A percentile compares a stretch with the other conserved stretches of the same genome.
These are phyloP conservation scores for Magallana nippona DNA, from an alignment of 2,888 invertebrate genomes.

Conservation along the genomic window DNA sequence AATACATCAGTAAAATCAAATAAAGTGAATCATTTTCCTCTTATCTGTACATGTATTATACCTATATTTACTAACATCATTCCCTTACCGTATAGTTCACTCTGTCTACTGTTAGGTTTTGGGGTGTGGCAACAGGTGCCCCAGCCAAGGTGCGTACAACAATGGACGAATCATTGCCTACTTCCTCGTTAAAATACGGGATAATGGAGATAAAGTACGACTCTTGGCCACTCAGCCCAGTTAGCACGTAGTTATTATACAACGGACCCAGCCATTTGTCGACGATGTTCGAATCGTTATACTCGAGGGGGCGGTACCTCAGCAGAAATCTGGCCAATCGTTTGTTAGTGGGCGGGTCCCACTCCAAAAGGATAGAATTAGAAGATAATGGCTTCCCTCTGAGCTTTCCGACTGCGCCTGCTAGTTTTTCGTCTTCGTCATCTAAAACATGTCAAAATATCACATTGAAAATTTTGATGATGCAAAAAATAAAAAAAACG, in stretches of 20 bases:
- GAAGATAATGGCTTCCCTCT: constrained; percentile 28
- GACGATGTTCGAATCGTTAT: constrained; percentile 32
- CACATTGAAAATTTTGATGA: no score
- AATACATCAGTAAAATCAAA: no score
- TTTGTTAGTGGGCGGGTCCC: constrained; percentile 35
- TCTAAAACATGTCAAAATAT: no score
- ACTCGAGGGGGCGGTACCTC: constrained; percentile 39
- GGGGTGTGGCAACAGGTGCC: constrained; percentile 62
- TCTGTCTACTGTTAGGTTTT: constrained; percentile 52
- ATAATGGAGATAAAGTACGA: constrained; percentile 54
- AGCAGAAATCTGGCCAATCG: constrained; percentile 43
- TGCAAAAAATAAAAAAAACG: no score
- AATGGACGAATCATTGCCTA: constrained; percentile 62
- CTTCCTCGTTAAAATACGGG: constrained; percentile 62
- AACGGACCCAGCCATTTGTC: constrained; percentile 53
- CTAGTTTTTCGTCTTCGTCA: not conserved
- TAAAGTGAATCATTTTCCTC: not conserved
- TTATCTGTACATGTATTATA: not conserved
- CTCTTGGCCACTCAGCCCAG: constrained; percentile 15
- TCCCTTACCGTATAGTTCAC: constrained; percentile 63
- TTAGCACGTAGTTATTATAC: constrained; percentile 54
- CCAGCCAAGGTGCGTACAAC: constrained; percentile 60
- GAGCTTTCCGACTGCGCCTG: not conserved
- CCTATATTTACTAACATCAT: not conserved
- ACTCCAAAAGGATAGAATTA: constrained; percentile 34